Evolutionary conservation across 1,140 invertebrate species (phyloP).

Genomic region (Bombus fervidus): DNA sequence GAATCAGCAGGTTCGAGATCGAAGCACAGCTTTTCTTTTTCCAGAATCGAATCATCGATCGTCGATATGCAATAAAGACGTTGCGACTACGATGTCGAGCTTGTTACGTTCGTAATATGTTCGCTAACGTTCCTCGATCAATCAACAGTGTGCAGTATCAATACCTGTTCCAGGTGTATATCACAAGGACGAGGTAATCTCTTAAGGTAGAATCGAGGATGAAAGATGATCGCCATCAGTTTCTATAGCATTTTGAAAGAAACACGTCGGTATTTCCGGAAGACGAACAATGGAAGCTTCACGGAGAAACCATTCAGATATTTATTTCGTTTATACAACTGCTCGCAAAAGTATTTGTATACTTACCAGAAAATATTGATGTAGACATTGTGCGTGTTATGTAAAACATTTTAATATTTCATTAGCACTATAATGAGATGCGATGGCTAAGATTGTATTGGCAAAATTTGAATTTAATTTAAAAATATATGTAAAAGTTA

Average conservation of each 20-base stretch:
- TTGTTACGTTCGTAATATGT: constrained; percentile 17
- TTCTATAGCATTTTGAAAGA: background rate
- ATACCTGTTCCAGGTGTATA: background rate
- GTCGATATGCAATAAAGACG: constrained; percentile 25
- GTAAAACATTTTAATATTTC: no score
- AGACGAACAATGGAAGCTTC: background rate
- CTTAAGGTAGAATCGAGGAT: background rate
- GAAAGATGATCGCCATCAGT: background rate
- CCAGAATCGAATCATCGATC: background rate
- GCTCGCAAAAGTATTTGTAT: no score
- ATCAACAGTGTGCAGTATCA: constrained; percentile 11
- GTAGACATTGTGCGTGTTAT: no score
- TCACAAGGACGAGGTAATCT: background rate
- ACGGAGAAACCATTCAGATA: background rate
- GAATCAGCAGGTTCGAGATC: no score
- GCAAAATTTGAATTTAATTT: no score
- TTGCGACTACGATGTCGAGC: background rate
- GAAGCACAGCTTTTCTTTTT: background rate
- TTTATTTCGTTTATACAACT: background rate
- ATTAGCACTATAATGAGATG: no score
- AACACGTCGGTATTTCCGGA: background rate
- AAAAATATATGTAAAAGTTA: no score
- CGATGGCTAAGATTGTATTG: no score
- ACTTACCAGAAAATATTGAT: no score
- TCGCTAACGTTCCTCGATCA: background rate